Base-by-base conservation (phyloP, 2,888 invertebrate species). In the Mythimna albipuncta region DNA sequence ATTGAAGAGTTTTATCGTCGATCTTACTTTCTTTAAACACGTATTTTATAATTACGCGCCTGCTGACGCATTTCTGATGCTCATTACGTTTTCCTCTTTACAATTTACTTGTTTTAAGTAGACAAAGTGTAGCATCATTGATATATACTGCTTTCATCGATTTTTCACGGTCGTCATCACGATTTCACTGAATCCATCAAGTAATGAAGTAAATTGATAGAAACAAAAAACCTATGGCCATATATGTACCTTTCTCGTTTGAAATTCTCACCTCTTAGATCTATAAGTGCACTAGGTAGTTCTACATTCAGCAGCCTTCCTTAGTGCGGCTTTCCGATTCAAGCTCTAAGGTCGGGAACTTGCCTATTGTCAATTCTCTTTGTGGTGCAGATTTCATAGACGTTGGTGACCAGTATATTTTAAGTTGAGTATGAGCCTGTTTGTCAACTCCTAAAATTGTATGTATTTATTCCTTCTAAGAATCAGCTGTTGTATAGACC, bases 1-100 rank as follows among this genome's bases (percentile, higher is more conserved):
- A 77, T 77, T 78, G 65, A 67, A 44, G 50, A 44, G 66, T 66
- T 81, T 77, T 77, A 81, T 81, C 50, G 73, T n/a, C 68, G 73
- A 71, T 81, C 50, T 81, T 70, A 81, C 80, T 81, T 81, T 81
- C 80, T 82, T 72, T 74, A 78, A 74, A 78, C 71, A 72, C 69
- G 82, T 82, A 74, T 81, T 78, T 82, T 78, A 74, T 78, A 69
- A 74, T 72, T 59, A 76, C 76, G 75, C 74, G 72, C 85, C 77
- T 86, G 86, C 59, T 76, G 62, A 59, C 67, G 88, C 87, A 88
- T 88, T 85, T 86, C 55, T 19, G 19, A 77, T 66, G 69, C 76
- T 84, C 57, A 84, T 87, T 85, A 87, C 11, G 63, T 32, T 68
- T 73, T 74, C 72, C 63, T 61, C 72, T 77, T 70, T 50, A 73